Base-by-base conservation (phyloP, 1,140 invertebrate species). In the Nixonia krombeini region DNA sequence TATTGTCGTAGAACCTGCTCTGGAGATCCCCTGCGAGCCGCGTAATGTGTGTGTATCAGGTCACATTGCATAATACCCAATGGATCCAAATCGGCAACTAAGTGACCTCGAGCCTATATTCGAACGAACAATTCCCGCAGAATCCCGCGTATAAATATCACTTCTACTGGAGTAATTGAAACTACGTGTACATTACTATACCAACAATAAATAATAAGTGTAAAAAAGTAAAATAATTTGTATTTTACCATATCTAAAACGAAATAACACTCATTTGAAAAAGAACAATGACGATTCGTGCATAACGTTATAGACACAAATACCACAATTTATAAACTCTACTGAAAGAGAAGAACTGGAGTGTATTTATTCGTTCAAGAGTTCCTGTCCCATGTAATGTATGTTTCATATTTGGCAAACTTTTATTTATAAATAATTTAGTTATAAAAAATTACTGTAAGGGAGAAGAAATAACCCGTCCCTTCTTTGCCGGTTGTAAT, bases 1-100 rank as follows among this genome's bases (percentile, higher is more conserved):
- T 91, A 88, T 64, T 90, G 87, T 71, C 90, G 86, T 59, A 90
- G 87, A 74, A 92, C 90, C 74, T 89, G 83, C 78, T 90, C 87
- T 58, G 89, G 89, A 68, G 85, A 80, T 68, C 89, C 89, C 64
- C 84, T 87, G 63, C 86, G 80, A 72, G 89, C 87, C 72, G 85
- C 85, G 76, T 87, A 87, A 80, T 87, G 86, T 62, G 83, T 85
- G 67, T 87, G 86, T 74, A 87, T 87, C 81, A 81, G 83, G 80
- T 88, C 88, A 78, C 86, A 87, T 85, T 87, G 87, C 85, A 86
- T 92, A 86, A 95, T 94, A 87, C 91, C 91, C 79, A 99, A 89
- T 72, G 97, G 97, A 89, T 99, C 96, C 87, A 97, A 86, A 85
- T 95, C 93, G 74, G 97, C 94, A 76, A 95, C 93, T 87, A 96